A percentile compares a stretch with the other conserved stretches of the same genome.
Evolutionary conservation across 2,888 invertebrate genomes (phyloP).

Genomic region (Plagodis pulveraria): DNA sequence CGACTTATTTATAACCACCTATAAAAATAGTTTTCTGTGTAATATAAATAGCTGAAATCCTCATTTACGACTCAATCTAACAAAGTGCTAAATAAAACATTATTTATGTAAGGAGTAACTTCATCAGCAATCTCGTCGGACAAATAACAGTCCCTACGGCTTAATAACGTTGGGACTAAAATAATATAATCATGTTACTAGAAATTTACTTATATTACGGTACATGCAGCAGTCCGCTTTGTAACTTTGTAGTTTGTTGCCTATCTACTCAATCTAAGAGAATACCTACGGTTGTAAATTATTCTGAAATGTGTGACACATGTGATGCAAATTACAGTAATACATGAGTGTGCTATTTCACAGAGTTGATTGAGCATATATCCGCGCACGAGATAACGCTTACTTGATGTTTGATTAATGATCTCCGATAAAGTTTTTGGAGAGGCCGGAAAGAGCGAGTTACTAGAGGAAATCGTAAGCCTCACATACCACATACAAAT

Average conservation of each 20-base stretch:
- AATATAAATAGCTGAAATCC: conserved; percentile 17
- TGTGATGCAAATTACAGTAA: conserved; percentile 38
- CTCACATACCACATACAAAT: conserved; percentile 64
- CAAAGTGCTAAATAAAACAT: conserved; percentile 26
- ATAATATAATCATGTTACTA: conserved; percentile 30
- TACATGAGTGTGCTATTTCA: conserved; percentile 50
- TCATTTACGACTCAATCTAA: conserved; percentile 24
- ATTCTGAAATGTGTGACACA: conserved; percentile 20
- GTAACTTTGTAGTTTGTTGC: conserved; percentile 32
- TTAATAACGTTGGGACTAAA: conserved; percentile 26
- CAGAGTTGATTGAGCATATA: conserved; percentile 43
- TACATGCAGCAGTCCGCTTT: conserved; percentile 29
- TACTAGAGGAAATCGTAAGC: conserved; percentile 54
- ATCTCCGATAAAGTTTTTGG: conserved; percentile 55
- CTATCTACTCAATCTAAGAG: conserved; percentile 17
- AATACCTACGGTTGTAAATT: conserved; percentile 20
- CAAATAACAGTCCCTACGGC: conserved; percentile 20
- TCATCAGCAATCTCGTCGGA: conserved; percentile 24
- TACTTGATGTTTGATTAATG: conserved; percentile 72
- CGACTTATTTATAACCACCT: not conserved
- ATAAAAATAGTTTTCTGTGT: conserved; percentile 2
- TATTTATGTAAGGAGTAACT: conserved; percentile 29
- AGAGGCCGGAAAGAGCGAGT: conserved; percentile 52
- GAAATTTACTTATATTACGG: conserved; percentile 34
- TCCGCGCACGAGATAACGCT: conserved; percentile 59